Percentiles rank a stretch among this genome's conserved stretches.
phyloP scores from a whole-genome alignment of 1,140 invertebrate genomes.

The Macrocentrus cingulum region DNA sequence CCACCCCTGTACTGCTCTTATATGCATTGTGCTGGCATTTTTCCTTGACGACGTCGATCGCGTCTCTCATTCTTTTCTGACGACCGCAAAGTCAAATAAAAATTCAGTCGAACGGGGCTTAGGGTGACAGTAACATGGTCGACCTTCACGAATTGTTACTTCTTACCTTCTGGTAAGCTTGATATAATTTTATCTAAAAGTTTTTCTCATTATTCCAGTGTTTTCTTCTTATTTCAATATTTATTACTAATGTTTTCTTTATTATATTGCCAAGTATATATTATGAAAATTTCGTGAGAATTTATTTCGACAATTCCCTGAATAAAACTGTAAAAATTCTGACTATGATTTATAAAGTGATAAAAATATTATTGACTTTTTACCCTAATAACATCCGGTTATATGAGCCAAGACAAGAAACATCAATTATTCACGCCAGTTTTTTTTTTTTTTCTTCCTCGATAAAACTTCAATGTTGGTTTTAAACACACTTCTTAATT shows the following conservation, averaged over 20 bases:
- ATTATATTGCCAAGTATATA: too few species aligned
- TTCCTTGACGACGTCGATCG: slow-evolving; percentile 1
- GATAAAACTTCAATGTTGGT: too few species aligned
- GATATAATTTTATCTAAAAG: neutral
- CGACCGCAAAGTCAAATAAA: slow-evolving; percentile 23
- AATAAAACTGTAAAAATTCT: slow-evolving; percentile 9
- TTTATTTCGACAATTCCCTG: too few species aligned
- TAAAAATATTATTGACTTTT: slow-evolving; percentile 23
- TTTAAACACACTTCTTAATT: too few species aligned
- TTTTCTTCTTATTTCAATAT: neutral
- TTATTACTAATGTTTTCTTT: too few species aligned
- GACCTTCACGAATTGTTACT: slow-evolving; percentile 36
- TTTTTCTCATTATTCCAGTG: neutral
- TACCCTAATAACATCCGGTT: slow-evolving; percentile 18
- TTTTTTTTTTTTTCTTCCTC: neutral
- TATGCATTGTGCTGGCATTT: neutral
- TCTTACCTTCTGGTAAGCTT: slow-evolving; percentile 34
- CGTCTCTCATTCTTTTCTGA: neutral
- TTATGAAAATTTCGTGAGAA: too few species aligned
- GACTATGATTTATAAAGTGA: neutral
- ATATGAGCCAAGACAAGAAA: neutral
- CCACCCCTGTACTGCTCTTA: slow-evolving; percentile 4
- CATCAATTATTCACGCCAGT: neutral
- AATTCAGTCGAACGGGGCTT: slow-evolving; percentile 31
- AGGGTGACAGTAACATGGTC: slow-evolving; percentile 30